Evolutionary conservation across 2,113 vertebrate genomes (phyloP), one percentile per base, ranked within the genome.

Genomic region (Clarias magur): DNA sequence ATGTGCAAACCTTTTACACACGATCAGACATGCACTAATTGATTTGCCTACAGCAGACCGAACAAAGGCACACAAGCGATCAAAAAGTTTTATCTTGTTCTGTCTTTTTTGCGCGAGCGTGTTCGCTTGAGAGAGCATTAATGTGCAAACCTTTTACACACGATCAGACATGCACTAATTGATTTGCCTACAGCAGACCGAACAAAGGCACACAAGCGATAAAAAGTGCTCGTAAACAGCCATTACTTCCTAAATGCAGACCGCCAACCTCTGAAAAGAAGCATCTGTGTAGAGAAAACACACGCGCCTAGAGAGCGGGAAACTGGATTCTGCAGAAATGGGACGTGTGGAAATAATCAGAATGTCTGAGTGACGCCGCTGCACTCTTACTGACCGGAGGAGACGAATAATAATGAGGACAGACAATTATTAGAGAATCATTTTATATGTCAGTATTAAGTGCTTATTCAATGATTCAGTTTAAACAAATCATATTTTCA

Each of bases 21-120:
- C 25, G 42, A 85, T 59, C 80, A 27, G 78, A 76, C 84, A 84
- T 65, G 86, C 76, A 30, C 88, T 88, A 86, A 92, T 91, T 86
- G 89, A 89, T 75, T 68, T 38, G 75, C 81, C 80, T 84, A 80
- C 63, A 84, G 72, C 85, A 86, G 86, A 57, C 57, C 59, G 76
- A 87, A 34, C 53, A 54, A 85, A 91, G 80, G 82, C 57, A 80
- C 54, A 68, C 17, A 59, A 88, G 88, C 67, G 75, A 89, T 82
- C n/a, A n/a, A n/a, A n/a, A n/a, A 80, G 48, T 63, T 57, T 34
- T 62, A 25, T 13, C 34, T 19, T 42, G 42, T 80, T 17, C 16
- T 57, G 1, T 27, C 8, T 27, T 17, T 11, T 17, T 76, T 56
- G 3, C 2, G 5, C 54, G 25, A 56, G 25, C 56, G 57, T 81